A percentile compares a stretch with the other conserved stretches of the same genome.
phyloP scores from a whole-genome alignment of 2,888 invertebrate genomes.

The Seira musarum region DNA sequence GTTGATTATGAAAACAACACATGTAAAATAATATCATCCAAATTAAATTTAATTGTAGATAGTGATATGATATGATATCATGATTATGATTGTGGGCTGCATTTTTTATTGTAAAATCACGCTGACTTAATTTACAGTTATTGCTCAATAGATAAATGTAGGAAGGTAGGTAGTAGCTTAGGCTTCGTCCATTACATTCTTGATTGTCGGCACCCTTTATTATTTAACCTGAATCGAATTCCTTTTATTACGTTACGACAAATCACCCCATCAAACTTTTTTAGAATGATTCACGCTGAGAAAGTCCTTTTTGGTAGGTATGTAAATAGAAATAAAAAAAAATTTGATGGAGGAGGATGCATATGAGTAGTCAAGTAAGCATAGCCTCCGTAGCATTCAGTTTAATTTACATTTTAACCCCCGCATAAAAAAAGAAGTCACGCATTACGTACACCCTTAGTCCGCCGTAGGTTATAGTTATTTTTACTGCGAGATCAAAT shows the following conservation, averaged over 20 bases:
- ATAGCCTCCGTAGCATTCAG: background rate
- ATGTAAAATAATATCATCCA: background rate
- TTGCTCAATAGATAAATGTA: background rate
- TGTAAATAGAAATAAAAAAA: no score
- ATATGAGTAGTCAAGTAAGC: background rate
- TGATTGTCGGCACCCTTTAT: background rate
- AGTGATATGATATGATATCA: no score
- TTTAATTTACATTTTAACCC: slow-evolving; percentile 2
- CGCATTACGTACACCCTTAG: no score
- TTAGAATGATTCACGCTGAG: background rate
- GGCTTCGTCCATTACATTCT: no score
- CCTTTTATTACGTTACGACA: background rate
- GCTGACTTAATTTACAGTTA: background rate
- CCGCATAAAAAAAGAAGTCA: background rate
- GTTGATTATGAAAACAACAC: background rate
- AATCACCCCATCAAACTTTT: background rate
- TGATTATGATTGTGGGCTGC: no score
- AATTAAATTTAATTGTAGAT: background rate
- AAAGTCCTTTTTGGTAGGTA: background rate
- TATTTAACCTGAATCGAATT: background rate
- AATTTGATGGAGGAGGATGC: background rate
- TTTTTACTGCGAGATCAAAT: no score
- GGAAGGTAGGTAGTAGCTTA: background rate
- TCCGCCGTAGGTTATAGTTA: background rate
- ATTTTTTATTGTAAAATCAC: background rate